phyloP scores from a whole-genome alignment of 2,888 invertebrate genomes.

The Eurytoma californica region DNA sequence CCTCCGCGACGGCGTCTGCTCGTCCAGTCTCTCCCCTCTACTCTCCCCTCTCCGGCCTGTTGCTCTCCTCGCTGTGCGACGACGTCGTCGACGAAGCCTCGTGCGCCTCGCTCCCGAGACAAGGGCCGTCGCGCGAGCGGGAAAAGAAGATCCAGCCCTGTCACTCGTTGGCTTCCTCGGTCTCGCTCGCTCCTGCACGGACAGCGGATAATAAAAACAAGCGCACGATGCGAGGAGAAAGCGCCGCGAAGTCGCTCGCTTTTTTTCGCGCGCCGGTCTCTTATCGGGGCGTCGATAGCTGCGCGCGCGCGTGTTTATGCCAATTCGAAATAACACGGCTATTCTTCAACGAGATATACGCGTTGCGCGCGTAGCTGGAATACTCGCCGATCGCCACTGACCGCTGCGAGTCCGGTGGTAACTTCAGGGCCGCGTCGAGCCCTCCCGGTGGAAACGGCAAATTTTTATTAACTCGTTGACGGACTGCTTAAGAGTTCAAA shows the following conservation, averaged over 20 bases:
- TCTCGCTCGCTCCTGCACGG: neutral
- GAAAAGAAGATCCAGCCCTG: too few species aligned
- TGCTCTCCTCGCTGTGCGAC: neutral
- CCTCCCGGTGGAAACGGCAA: too few species aligned
- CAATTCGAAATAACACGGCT: slow-evolving; percentile 47
- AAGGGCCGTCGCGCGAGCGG: too few species aligned
- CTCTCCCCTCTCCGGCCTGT: slow-evolving; percentile 1
- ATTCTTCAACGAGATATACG: slow-evolving; percentile 8
- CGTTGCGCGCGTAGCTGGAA: too few species aligned
- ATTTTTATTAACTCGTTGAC: too few species aligned
- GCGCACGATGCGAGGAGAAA: slow-evolving; percentile 11
- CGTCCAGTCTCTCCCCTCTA: neutral
- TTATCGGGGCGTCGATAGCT: slow-evolving; percentile 23
- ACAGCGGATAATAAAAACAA: neutral
- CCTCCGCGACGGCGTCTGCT: neutral
- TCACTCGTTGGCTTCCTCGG: neutral
- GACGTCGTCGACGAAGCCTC: neutral
- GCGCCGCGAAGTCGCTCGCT: slow-evolving; percentile 27
- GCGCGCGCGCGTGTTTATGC: slow-evolving; percentile 11
- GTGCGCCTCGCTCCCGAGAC: too few species aligned
- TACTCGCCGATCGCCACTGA: too few species aligned
- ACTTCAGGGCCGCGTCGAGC: too few species aligned
- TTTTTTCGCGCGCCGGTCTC: slow-evolving; percentile 24
- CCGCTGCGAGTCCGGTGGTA: too few species aligned
- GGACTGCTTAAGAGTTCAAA: too few species aligned